Evolutionary conservation across 2,888 invertebrate genomes (phyloP).

Genomic region (Rhabditophanes sp.): DNA sequence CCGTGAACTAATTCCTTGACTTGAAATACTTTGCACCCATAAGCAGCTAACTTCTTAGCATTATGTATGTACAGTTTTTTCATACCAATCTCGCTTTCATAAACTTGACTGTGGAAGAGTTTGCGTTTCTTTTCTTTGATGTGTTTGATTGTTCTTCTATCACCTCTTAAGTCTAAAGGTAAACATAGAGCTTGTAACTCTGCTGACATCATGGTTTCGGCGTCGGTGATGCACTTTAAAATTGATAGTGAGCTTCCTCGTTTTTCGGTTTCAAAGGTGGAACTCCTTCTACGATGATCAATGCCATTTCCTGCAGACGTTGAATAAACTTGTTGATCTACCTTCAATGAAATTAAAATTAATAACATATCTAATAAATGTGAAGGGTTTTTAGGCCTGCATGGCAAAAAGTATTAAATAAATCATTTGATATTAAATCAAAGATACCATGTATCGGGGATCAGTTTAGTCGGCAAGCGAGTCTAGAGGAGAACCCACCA

Average conservation of each 20-base stretch:
- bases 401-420: no score
- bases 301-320: constrained; percentile 27
- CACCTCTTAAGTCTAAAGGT: constrained; percentile 52
- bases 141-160: constrained; percentile 52
- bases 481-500: no score
- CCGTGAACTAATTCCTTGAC: constrained; percentile 54
- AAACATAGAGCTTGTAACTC: constrained; percentile 50
- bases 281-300: constrained; percentile 6
- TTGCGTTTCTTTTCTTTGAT: constrained; percentile 56
- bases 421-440: no score
- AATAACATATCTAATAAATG: no score
- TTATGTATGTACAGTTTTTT: constrained; percentile 55
- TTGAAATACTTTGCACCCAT: constrained; percentile 53
- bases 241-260: constrained; percentile 17
- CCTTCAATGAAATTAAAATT: constrained; percentile 4
- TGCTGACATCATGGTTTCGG: constrained; percentile 47
- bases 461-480: no score
- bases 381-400: no score
- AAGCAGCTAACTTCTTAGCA: constrained; percentile 53
- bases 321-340: constrained; percentile 20
- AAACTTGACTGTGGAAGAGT: constrained; percentile 54
- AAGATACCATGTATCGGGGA: no score
- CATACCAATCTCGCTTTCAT: constrained; percentile 54
- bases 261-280: constrained; percentile 7
- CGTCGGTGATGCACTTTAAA: constrained; percentile 31